These are phyloP conservation scores for Chamaetylas fuelleborni DNA, from an alignment of 2,113 vertebrate species.

Conservation along the genomic window DNA sequence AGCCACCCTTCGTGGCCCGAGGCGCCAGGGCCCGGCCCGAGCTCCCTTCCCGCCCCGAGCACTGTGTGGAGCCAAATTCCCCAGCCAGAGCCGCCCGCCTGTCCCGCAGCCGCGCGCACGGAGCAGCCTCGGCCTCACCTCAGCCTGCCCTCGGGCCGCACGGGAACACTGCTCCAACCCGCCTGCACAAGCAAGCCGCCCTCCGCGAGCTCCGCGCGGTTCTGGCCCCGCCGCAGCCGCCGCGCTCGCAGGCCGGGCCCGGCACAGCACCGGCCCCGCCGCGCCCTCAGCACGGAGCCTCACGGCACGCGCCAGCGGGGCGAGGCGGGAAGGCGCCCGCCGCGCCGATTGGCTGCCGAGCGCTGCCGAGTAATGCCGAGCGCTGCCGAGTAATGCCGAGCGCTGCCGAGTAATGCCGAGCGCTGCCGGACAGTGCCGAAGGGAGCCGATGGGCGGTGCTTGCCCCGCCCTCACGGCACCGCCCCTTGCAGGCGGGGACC, in stretches of 20 bases:
- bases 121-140: not conserved
- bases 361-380: not conserved
- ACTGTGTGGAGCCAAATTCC: fast-evolving
- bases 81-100: fast-evolving
- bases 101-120: not conserved
- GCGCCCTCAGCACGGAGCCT: not conserved
- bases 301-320: not conserved
- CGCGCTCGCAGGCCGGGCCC: too few relatives aligned
- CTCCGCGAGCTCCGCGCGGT: too few relatives aligned
- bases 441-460: not conserved
- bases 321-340: not conserved
- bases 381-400: not conserved
- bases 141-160: fast-evolving
- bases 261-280: too few relatives aligned
- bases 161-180: fast-evolving
- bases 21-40: too few relatives aligned
- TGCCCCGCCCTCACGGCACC: too few relatives aligned
- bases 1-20: too few relatives aligned
- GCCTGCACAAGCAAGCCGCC: fast-evolving
- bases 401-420: not conserved
- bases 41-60: fast-evolving
- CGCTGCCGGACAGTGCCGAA: not conserved
- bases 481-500: too few relatives aligned
- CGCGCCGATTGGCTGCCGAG: not conserved
- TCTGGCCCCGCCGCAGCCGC: too few relatives aligned